These are phyloP conservation scores for Mystacides longicornis DNA, from an alignment of 2,888 invertebrate species.

Conservation along the genomic window DNA sequence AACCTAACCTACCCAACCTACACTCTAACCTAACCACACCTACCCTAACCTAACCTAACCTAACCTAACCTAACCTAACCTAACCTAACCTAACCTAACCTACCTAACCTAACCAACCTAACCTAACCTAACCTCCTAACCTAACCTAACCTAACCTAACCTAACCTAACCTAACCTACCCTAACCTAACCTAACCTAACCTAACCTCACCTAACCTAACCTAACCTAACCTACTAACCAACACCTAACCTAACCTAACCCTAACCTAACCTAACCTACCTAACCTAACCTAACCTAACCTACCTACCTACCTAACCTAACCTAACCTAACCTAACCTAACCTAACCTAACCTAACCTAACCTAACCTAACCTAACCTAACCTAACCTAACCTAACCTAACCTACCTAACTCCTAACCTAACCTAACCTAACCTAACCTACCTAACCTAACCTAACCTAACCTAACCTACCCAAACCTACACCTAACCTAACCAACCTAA, in stretches of 20 bases:
- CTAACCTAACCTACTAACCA: not conserved
- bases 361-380: conserved; percentile 10
- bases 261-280: not conserved
- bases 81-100: not conserved
- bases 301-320: conserved; percentile 1
- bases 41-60: conserved; percentile 9
- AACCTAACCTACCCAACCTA: conserved; percentile 5
- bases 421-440: not conserved
- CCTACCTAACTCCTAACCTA: not conserved
- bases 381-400: conserved; percentile 6
- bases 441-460: not conserved
- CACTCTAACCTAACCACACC: conserved; percentile 1
- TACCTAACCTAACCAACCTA: conserved; percentile 6
- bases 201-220: conserved; percentile 4
- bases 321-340: conserved; percentile 7
- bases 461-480: not conserved
- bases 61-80: conserved; percentile 7
- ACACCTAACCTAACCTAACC: not conserved
- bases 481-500: not conserved
- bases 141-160: conserved; percentile 2
- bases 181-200: conserved; percentile 6
- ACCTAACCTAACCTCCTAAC: not conserved
- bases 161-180: conserved; percentile 1
- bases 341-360: conserved; percentile 7
- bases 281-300: conserved; percentile 1